Conservation (phyloP, 2,113 vertebrate genomes). For the Tringa solitaria region DNA sequence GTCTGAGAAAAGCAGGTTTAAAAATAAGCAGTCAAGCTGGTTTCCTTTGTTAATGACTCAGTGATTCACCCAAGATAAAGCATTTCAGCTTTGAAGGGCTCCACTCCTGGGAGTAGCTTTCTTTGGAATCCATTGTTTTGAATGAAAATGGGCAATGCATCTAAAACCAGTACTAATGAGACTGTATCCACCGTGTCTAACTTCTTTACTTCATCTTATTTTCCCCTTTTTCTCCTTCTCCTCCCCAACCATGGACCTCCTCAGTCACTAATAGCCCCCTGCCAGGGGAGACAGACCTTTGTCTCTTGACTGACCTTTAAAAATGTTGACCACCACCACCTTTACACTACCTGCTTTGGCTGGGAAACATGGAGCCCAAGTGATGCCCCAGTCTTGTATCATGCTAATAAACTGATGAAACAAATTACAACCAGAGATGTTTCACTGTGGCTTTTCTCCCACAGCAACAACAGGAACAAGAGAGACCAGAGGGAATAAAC, state of each 20-base stretch:
- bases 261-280: neutral
- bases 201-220: neutral
- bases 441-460: neutral
- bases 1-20: slow-evolving; percentile 23
- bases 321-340: neutral
- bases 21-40: slow-evolving; percentile 27
- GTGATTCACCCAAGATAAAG: slow-evolving; percentile 13
- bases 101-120: slow-evolving; percentile 13
- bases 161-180: neutral
- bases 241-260: neutral
- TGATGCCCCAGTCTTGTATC: too few relatives aligned
- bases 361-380: neutral
- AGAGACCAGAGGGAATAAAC: neutral
- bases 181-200: neutral
- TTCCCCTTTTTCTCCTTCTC: neutral
- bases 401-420: neutral
- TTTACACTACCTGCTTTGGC: neutral
- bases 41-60: slow-evolving; percentile 38
- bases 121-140: slow-evolving; percentile 20
- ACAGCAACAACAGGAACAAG: neutral
- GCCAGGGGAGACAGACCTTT: neutral
- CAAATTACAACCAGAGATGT: neutral
- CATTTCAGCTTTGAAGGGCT: neutral
- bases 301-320: neutral
- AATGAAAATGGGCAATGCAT: neutral